Percentiles rank a stretch among this genome's conserved stretches.
Conservation (phyloP, 2,888 invertebrate genomes). For the Orchesellides sinensis region DNA sequence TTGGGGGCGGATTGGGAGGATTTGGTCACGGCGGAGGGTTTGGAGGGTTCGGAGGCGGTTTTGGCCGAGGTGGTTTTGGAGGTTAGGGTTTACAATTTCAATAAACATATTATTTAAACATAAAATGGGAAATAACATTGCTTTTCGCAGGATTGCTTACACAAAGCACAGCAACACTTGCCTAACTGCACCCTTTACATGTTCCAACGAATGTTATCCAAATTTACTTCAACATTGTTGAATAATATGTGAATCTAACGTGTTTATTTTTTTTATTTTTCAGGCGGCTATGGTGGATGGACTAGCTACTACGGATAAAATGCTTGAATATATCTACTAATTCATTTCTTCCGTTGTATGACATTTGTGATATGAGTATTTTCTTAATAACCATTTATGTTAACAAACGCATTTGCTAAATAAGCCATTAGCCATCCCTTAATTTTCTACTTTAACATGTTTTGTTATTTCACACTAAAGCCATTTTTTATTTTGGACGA, state of each 20-base stretch:
- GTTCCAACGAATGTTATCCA: no score
- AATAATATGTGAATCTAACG: not conserved
- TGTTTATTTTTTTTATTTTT: not conserved
- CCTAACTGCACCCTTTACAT: not conserved
- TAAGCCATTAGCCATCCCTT: no score
- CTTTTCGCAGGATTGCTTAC: not conserved
- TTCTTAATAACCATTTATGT: no score
- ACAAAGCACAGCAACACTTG: not conserved
- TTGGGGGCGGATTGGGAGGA: conserved; percentile 4
- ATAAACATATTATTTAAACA: not conserved
- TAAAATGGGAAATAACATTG: no score
- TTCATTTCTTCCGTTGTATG: no score
- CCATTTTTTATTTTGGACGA: no score
- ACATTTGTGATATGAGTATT: no score
- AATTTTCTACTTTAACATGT: no score
- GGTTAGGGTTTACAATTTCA: conserved; percentile 20
- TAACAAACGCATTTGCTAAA: no score
- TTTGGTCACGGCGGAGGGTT: conserved; percentile 34
- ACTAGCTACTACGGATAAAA: conserved; percentile 23
- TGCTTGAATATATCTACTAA: no score
- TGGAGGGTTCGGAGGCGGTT: not conserved
- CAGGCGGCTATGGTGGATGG: conserved; percentile 40
- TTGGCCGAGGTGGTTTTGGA: conserved; percentile 39
- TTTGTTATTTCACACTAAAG: no score
- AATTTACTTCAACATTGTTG: conserved; percentile 1